A percentile compares a stretch with the other conserved stretches of the same genome.
phyloP scores from a whole-genome alignment of 1,140 invertebrate genomes.

The Drosophila takahashii region DNA sequence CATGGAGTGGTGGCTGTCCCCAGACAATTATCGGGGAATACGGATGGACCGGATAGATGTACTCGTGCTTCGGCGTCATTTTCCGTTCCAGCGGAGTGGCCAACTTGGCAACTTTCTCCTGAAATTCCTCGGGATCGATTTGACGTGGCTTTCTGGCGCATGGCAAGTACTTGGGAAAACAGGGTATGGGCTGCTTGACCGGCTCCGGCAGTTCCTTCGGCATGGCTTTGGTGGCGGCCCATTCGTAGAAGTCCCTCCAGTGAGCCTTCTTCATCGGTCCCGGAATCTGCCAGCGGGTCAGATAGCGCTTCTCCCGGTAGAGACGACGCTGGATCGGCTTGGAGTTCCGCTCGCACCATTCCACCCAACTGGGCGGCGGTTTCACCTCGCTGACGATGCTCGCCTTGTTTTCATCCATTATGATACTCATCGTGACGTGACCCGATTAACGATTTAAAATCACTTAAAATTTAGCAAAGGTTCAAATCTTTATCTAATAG shows the following conservation, averaged over 20 bases:
- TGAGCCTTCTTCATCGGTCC: conserved; percentile 69
- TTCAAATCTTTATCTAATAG: not conserved
- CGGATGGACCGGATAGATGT: conserved; percentile 9
- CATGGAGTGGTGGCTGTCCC: conserved; percentile 56
- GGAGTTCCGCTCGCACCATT: conserved; percentile 54
- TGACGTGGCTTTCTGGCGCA: conserved; percentile 22
- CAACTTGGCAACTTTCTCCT: conserved; percentile 25
- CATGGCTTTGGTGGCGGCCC: conserved; percentile 38
- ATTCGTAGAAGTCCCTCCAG: conserved; percentile 53
- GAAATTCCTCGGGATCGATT: conserved; percentile 11
- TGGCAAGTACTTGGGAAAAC: conserved; percentile 35
- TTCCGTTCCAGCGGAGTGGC: conserved; percentile 50
- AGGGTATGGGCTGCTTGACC: conserved; percentile 32
- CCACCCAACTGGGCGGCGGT: conserved; percentile 47
- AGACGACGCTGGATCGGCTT: conserved; percentile 20
- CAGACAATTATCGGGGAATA: conserved; percentile 64
- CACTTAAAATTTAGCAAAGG: conserved; percentile 21
- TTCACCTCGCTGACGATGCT: not conserved
- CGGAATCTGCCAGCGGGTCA: conserved; percentile 60
- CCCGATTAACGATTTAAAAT: not conserved
- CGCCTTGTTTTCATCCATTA: not conserved
- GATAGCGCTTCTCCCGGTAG: not conserved
- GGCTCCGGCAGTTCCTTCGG: conserved; percentile 15
- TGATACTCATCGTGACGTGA: conserved; percentile 3
- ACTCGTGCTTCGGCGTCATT: conserved; percentile 45